Evolutionary conservation across 2,113 vertebrate genomes (phyloP).

Genomic region (Corvus cornix): DNA sequence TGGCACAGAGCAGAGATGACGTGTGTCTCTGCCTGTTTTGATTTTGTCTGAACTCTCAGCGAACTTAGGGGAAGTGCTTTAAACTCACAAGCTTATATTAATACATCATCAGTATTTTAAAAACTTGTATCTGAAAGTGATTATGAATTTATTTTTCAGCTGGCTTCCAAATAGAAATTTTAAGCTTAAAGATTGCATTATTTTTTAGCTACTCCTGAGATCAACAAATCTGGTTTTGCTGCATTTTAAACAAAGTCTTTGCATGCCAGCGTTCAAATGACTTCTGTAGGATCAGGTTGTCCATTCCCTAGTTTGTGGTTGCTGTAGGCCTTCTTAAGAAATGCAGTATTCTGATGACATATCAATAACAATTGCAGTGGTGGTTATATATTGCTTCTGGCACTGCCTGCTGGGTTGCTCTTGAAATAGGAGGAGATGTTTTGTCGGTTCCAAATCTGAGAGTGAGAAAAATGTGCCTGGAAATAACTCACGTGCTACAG

Average conservation of each 20-base stretch:
- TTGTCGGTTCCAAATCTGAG: background rate
- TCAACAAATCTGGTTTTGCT: background rate
- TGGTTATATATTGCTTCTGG: background rate
- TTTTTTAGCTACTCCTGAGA: background rate
- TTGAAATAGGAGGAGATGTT: background rate
- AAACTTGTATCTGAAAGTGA: background rate
- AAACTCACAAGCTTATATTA: background rate
- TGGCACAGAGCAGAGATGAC: constrained; percentile 30
- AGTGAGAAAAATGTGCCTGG: background rate
- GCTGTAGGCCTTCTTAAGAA: background rate
- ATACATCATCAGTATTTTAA: background rate
- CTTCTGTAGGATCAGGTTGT: background rate
- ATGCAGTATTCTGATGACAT: background rate
- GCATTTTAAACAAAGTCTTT: background rate
- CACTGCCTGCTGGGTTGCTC: background rate
- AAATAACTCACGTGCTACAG: background rate
- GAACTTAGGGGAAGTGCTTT: constrained; percentile 50
- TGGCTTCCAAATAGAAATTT: background rate
- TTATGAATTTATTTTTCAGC: background rate
- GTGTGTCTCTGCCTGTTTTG: constrained; percentile 35
- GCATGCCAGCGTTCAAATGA: background rate
- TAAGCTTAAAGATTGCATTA: background rate
- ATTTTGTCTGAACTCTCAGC: constrained; percentile 54
- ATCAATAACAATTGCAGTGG: background rate
- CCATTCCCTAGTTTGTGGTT: background rate